Conservation (phyloP, 2,113 vertebrate species). For the Sitta europaea region DNA sequence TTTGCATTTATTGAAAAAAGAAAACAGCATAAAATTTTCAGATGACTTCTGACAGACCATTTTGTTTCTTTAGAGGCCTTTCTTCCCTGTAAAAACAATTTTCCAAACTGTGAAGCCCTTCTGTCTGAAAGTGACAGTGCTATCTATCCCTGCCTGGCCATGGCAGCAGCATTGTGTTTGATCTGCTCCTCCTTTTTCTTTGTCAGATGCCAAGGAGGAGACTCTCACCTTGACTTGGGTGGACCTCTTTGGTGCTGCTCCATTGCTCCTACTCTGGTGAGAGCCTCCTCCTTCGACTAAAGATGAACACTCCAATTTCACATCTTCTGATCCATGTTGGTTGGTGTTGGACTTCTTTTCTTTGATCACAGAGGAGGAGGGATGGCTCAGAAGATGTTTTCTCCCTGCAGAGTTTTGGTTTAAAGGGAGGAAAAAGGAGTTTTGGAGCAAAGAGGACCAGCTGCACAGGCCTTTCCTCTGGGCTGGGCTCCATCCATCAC, state of each 20-base stretch:
- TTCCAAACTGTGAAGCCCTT: background rate
- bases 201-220: background rate
- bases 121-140: background rate
- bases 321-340: background rate
- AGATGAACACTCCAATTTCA: background rate
- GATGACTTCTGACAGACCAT: background rate
- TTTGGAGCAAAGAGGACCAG: background rate
- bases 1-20: background rate
- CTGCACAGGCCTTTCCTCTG: background rate
- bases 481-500: background rate
- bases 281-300: background rate
- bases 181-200: background rate
- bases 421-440: background rate
- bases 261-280: accelerated
- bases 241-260: background rate
- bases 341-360: background rate
- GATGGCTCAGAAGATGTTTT: background rate
- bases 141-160: background rate
- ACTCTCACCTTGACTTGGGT: background rate
- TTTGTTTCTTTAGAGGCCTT: background rate
- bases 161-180: background rate
- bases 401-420: background rate
- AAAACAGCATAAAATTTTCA: background rate
- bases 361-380: background rate
- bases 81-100: background rate